A percentile compares a stretch with the other conserved stretches of the same genome.
Evolutionary conservation across 2,888 invertebrate genomes (phyloP).

Genomic region (Tenthredo distinguenda): DNA sequence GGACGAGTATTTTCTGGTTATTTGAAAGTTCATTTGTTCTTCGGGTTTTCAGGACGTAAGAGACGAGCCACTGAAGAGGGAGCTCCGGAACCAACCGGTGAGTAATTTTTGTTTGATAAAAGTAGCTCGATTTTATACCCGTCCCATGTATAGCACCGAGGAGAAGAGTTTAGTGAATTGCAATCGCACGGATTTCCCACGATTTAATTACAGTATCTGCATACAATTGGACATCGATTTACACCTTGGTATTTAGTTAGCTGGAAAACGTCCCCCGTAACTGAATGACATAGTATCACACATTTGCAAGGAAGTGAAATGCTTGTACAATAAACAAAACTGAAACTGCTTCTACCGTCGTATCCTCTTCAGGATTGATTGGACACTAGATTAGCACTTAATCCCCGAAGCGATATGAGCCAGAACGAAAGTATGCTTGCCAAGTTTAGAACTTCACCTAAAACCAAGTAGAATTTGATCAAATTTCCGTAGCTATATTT

Average conservation of each 20-base stretch:
- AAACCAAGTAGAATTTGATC: slow-evolving; percentile 20
- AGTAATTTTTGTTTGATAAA: slow-evolving; percentile 49
- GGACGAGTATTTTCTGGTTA: not conserved
- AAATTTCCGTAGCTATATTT: slow-evolving; percentile 1
- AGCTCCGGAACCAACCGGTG: slow-evolving; percentile 65
- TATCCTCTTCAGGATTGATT: not conserved
- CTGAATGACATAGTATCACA: not conserved
- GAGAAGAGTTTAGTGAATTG: not conserved
- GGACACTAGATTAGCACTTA: not conserved
- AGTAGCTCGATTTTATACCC: slow-evolving; percentile 13
- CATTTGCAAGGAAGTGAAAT: not conserved
- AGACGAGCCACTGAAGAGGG: slow-evolving; percentile 67
- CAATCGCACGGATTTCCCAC: slow-evolving; percentile 5
- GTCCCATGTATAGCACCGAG: slow-evolving; percentile 8
- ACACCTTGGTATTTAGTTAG: not conserved
- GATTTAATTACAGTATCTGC: not conserved
- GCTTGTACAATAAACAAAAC: slow-evolving; percentile 8
- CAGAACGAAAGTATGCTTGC: not conserved
- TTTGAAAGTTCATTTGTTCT: slow-evolving; percentile 20
- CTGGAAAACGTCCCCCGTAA: not conserved
- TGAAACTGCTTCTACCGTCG: not conserved
- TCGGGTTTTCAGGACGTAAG: slow-evolving; percentile 69
- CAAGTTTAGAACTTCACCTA: not conserved
- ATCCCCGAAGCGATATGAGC: not conserved
- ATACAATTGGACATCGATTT: not conserved